Evolutionary conservation across 2,113 vertebrate species (phyloP).

Genomic region (Oophaga pumilio): DNA sequence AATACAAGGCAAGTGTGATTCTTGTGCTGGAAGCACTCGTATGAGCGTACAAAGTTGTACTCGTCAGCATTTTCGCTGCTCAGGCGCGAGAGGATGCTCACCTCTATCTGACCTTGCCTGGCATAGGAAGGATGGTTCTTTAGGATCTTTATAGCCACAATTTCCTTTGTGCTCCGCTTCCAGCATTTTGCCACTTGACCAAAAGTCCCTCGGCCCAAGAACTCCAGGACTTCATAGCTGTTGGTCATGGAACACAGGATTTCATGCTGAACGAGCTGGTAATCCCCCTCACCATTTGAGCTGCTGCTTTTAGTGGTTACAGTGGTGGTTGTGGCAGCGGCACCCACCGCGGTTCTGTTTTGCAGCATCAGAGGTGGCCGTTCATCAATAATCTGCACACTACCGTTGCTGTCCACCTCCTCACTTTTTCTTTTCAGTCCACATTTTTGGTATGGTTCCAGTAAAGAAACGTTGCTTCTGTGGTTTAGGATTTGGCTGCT

Average conservation of each 20-base stretch:
- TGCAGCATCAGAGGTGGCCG: constrained; percentile 94
- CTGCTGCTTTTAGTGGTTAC: constrained; percentile 95
- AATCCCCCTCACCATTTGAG: constrained; percentile 95
- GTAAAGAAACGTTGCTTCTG: constrained; percentile 82
- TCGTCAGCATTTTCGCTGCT: constrained; percentile 96
- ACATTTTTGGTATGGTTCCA: constrained; percentile 89
- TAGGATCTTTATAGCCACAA: constrained; percentile 96
- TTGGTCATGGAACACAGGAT: constrained; percentile 97
- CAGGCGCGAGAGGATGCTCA: constrained; percentile 93
- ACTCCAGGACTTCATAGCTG: constrained; percentile 96
- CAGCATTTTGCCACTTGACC: constrained; percentile 98
- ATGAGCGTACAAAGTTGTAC: constrained; percentile 96
- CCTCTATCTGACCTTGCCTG: constrained; percentile 96
- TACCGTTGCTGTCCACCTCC: constrained; percentile 97
- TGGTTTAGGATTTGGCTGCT: constrained; percentile 76
- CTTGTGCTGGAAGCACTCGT: constrained; percentile 99
- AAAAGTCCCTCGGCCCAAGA: constrained; percentile 93
- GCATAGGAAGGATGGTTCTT: constrained; percentile 98
- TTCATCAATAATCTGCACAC: constrained; percentile 97
- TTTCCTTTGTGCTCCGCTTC: constrained; percentile 97
- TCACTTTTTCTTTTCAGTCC: constrained; percentile 97
- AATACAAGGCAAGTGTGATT: constrained; percentile 99
- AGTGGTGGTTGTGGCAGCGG: constrained; percentile 85
- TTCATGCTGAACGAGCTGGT: constrained; percentile 97
- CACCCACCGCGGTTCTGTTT: constrained; percentile 86